Conservation (phyloP, 2,797 vertebrate species). For the Phalanger gymnotis region DNA sequence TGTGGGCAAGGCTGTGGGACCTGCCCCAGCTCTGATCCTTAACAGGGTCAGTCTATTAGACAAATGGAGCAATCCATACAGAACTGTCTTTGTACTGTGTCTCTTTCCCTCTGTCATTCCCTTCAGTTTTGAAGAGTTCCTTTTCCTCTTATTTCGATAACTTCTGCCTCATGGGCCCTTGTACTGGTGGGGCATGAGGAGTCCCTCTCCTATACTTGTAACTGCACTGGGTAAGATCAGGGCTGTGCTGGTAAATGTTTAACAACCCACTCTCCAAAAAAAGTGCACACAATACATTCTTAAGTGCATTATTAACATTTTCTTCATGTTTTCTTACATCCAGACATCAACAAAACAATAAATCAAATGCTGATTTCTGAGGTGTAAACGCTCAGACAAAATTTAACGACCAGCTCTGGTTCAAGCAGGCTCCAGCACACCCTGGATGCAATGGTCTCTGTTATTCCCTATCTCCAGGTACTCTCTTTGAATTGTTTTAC, state of each 20-base stretch:
- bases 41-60: neutral
- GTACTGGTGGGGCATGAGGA: neutral
- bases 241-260: neutral
- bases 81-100: neutral
- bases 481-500: neutral
- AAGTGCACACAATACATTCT: neutral
- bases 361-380: neutral
- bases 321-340: neutral
- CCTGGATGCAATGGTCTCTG: neutral
- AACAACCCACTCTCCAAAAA: neutral
- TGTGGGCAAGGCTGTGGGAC: neutral
- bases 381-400: neutral
- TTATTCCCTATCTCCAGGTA: neutral
- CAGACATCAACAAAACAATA: neutral
- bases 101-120: neutral
- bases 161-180: neutral
- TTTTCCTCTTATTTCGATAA: neutral
- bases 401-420: neutral
- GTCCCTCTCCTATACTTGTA: neutral
- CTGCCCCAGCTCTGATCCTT: neutral
- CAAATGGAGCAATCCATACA: neutral
- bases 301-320: neutral
- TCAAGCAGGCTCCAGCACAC: neutral
- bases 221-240: neutral
- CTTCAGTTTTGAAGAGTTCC: neutral